Evolutionary conservation across 1,140 invertebrate genomes (phyloP), one percentile per base, ranked within the genome.

Genomic region (Drosophila tsacasi): DNA sequence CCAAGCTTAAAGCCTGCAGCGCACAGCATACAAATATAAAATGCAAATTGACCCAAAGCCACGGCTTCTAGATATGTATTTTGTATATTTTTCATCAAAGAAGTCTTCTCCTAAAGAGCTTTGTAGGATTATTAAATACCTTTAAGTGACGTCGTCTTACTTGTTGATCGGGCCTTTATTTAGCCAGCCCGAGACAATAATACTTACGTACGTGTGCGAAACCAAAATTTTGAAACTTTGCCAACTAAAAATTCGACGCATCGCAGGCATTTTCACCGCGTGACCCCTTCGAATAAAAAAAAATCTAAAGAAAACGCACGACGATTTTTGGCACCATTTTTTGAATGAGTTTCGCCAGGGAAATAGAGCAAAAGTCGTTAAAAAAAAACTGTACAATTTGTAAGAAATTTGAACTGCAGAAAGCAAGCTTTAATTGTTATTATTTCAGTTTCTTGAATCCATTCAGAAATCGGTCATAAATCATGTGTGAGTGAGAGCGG

Each of bases 191-290:
- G 40, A 72, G 63, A 66, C 79, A 83, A 83, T 62, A 79, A 83
- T 57, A 57, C 54, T 25, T 39, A 39, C 35, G 67, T 60, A 50
- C 44, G 61, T 76, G 30, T 72, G 67, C 37, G 49, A 87, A 82
- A 74, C 46, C 13, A 68, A 72, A 76, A 54, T 47, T 79, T 79
- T 89, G 84, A 90, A 81, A 79, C 81, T 63, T 81, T 89, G 84
- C 84, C 84, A 89, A 87, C 42, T 61, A 69, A 78, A 57, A 79
- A 79, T 79, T 47, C 65, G 49, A 90, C 67, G 68, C 62, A 71
- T 74, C 68, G 69, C 57, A 71, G 47, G 46, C 69, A 86, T 82
- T 87, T 80, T 74, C 76, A 87, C 81, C 84, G 84, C 84, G 84
- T 87, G 84, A 87, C 84, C 84, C 66, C 60, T 57, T 68, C 46